Percentiles rank a stretch among this genome's conserved stretches.
Conservation (phyloP, 2,888 invertebrate genomes). For the Portevinia maculata region DNA sequence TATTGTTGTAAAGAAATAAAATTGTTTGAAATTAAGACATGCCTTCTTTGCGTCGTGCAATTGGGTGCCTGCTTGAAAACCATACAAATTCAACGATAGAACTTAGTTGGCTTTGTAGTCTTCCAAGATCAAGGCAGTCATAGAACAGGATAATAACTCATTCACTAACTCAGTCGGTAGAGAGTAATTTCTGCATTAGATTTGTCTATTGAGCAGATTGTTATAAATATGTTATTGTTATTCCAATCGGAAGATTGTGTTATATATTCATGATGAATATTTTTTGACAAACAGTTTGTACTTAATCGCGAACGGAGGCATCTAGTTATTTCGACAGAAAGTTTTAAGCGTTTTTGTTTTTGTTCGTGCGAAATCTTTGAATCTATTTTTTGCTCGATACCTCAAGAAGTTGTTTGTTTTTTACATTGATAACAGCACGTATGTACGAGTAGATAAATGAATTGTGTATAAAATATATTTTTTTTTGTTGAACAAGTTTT, state of each 20-base stretch:
- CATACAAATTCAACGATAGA: background rate
- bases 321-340: background rate
- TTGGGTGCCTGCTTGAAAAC: background rate
- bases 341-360: too few species aligned
- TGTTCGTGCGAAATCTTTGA: too few species aligned
- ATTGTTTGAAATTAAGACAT: constrained; percentile 40
- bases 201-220: constrained; percentile 14
- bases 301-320: constrained; percentile 34
- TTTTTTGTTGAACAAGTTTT: too few species aligned
- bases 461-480: too few species aligned
- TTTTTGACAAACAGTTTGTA: constrained; percentile 35
- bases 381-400: too few species aligned
- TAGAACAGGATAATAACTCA: background rate
- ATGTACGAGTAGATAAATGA: too few species aligned
- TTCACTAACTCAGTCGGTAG: background rate
- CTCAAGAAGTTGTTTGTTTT: too few species aligned
- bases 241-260: constrained; percentile 10
- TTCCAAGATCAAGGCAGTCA: background rate
- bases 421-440: too few species aligned
- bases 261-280: constrained; percentile 21
- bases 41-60: constrained; percentile 14
- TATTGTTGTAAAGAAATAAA: constrained; percentile 34
- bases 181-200: constrained; percentile 4
- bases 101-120: constrained; percentile 1
- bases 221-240: background rate